phyloP scores from a whole-genome alignment of 1,140 invertebrate genomes.

The Pissodes strobi region DNA sequence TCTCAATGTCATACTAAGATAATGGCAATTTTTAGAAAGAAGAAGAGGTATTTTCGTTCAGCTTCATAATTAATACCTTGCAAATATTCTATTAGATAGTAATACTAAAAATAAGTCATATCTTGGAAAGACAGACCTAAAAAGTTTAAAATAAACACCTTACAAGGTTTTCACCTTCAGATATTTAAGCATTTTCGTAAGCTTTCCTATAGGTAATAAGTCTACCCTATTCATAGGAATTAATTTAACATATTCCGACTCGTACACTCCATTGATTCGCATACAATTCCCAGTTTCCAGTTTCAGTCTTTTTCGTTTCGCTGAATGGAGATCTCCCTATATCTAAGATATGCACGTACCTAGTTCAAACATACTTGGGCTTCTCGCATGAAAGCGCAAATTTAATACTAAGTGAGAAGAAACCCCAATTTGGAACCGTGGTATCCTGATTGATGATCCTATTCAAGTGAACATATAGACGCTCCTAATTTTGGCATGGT shows the following conservation, averaged over 20 bases:
- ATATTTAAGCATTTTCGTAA: too few relatives aligned
- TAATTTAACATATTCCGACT: slow-evolving; percentile 3
- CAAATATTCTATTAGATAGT: too few relatives aligned
- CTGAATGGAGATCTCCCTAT: neutral
- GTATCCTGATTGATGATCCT: slow-evolving; percentile 48
- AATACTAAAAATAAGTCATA: too few relatives aligned
- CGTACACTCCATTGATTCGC: slow-evolving; percentile 5
- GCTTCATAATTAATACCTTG: too few relatives aligned
- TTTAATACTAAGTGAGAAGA: slow-evolving; percentile 31
- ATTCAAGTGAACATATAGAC: slow-evolving; percentile 43
- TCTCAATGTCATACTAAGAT: too few relatives aligned
- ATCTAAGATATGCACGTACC: slow-evolving; percentile 15
- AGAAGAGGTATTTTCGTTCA: too few relatives aligned
- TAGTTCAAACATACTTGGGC: slow-evolving; percentile 8
- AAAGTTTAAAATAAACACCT: too few relatives aligned
- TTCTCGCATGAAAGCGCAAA: neutral
- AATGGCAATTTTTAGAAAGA: too few relatives aligned
- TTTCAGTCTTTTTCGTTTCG: neutral
- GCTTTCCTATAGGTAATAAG: neutral
- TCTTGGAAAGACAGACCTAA: too few relatives aligned
- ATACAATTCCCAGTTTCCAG: slow-evolving; percentile 1
- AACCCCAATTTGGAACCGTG: slow-evolving; percentile 45
- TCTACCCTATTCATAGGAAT: neutral
- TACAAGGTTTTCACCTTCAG: too few relatives aligned
- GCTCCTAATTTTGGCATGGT: too few relatives aligned